These are phyloP conservation scores for Scomber colias DNA, from an alignment of 2,113 vertebrate genomes.

Conservation along the genomic window DNA sequence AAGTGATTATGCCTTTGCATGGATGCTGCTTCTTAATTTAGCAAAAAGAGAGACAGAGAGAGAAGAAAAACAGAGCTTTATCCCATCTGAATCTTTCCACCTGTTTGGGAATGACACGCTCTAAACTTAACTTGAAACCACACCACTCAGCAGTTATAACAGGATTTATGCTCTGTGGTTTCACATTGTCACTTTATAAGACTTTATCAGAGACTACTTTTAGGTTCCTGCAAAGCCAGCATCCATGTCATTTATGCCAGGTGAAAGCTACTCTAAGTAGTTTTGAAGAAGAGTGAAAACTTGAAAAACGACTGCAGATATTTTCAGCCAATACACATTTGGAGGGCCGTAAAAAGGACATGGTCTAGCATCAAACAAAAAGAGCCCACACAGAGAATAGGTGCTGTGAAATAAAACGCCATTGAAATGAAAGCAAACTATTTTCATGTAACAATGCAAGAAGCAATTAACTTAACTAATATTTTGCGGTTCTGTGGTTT, in stretches of 20 bases:
- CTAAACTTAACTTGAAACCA: slow-evolving; percentile 1
- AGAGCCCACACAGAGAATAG: not conserved
- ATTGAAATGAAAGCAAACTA: not conserved
- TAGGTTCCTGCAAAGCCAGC: slow-evolving; percentile 26
- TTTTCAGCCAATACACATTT: not conserved
- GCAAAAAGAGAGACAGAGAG: not conserved
- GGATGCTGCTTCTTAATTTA: slow-evolving; percentile 26
- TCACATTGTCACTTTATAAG: slow-evolving; percentile 37
- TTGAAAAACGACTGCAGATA: not conserved
- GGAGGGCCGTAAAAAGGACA: not conserved
- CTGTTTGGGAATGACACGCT: slow-evolving; percentile 19
- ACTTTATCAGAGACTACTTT: slow-evolving; percentile 37
- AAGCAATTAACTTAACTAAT: not conserved
- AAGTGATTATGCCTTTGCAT: slow-evolving; percentile 18
- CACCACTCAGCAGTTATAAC: slow-evolving; percentile 27
- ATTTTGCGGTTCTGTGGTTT: slow-evolving; percentile 1
- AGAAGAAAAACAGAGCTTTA: not conserved
- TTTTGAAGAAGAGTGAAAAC: not conserved
- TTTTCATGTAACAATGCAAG: not conserved
- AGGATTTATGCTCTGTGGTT: slow-evolving; percentile 24
- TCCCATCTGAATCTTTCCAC: slow-evolving; percentile 41
- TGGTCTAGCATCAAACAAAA: not conserved
- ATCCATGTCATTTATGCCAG: slow-evolving; percentile 6
- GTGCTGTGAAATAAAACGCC: not conserved
- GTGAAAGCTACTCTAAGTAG: slow-evolving; percentile 1